Evolutionary conservation across 2,797 vertebrate genomes (phyloP).

Genomic region (Florisuga fusca): DNA sequence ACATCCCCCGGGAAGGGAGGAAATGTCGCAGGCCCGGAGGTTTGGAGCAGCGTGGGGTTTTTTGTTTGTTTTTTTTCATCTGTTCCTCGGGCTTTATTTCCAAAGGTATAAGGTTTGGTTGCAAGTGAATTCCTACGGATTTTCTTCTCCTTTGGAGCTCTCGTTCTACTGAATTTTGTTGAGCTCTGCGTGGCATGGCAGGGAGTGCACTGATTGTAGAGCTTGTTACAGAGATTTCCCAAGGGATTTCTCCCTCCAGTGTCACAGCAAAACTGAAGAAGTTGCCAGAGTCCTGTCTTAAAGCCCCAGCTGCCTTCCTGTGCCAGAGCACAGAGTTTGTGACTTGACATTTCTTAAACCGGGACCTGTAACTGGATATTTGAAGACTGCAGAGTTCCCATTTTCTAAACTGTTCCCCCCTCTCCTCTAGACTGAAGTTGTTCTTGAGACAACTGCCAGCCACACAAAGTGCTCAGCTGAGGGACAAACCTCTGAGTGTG

Average conservation of each 20-base stretch:
- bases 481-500: background rate
- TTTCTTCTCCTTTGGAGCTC: background rate
- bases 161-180: accelerated
- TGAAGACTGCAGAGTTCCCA: background rate
- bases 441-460: background rate
- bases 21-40: accelerated
- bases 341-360: background rate
- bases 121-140: accelerated
- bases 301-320: background rate
- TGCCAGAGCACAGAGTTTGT: background rate
- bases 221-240: background rate
- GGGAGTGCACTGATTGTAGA: accelerated
- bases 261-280: background rate
- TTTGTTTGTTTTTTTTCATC: too few species aligned
- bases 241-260: background rate
- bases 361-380: background rate
- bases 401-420: background rate
- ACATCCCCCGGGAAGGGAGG: background rate
- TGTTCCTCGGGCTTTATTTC: accelerated
- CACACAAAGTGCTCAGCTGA: background rate
- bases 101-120: too few species aligned
- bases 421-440: background rate
- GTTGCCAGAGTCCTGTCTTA: background rate
- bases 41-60: background rate
- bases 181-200: background rate